Percentiles rank a stretch among this genome's conserved stretches.
Conservation (phyloP, 1,140 invertebrate species). For the Eulimnadia texana region DNA sequence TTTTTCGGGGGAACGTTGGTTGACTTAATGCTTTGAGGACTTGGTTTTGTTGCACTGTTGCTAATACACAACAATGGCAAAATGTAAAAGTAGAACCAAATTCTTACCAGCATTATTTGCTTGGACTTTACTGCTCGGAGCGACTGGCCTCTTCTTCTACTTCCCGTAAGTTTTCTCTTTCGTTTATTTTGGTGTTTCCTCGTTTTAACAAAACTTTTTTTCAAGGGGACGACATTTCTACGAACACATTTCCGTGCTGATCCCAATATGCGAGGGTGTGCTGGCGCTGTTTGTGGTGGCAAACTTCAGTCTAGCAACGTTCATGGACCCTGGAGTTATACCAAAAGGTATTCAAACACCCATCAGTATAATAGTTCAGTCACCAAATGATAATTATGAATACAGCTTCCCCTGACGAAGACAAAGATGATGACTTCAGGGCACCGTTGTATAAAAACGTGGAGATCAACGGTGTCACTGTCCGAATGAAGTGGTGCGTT, state of each 20-base stretch:
- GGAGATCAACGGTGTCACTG: conserved; percentile 94
- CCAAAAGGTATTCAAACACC: conserved; percentile 63
- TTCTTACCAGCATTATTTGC: conserved; percentile 92
- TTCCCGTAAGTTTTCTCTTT: conserved; percentile 68
- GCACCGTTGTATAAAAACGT: conserved; percentile 95
- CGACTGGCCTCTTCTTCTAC: conserved; percentile 86
- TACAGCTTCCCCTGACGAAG: conserved; percentile 85
- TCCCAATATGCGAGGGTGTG: conserved; percentile 81
- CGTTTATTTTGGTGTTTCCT: conserved; percentile 11
- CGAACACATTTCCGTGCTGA: conserved; percentile 61
- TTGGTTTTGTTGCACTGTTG: not conserved
- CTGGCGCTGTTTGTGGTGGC: conserved; percentile 93
- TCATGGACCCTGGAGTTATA: conserved; percentile 98
- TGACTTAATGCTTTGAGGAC: not conserved
- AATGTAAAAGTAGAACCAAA: conserved; percentile 38
- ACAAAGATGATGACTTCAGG: conserved; percentile 89
- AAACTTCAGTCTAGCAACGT: conserved; percentile 95
- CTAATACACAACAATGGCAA: not conserved
- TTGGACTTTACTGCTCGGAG: conserved; percentile 78
- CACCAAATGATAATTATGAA: conserved; percentile 12
- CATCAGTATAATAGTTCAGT: conserved; percentile 3
- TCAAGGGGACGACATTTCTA: conserved; percentile 71
- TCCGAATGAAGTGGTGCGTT: conserved; percentile 99
- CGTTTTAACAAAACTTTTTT: conserved; percentile 21
- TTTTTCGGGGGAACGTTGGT: too few species aligned